Evolutionary conservation across 2,888 invertebrate species (phyloP).

Genomic region (Agrochola lota): DNA sequence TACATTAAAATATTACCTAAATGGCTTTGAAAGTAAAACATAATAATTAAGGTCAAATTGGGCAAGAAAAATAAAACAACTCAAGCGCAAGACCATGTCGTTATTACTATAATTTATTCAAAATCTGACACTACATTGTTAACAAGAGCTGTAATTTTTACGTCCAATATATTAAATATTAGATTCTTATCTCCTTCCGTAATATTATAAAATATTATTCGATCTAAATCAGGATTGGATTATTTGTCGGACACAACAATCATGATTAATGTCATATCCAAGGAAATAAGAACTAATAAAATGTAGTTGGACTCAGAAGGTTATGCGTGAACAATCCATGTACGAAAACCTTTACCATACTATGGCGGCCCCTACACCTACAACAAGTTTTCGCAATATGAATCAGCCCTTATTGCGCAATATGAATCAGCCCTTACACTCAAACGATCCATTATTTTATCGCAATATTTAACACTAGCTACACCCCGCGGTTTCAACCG

Average conservation of each 20-base stretch:
- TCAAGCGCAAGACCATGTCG: constrained; percentile 30
- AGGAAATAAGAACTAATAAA: constrained; percentile 39
- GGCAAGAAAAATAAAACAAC: constrained; percentile 42
- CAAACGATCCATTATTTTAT: too few species aligned
- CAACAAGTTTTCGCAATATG: too few species aligned
- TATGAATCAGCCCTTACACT: too few species aligned
- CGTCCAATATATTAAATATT: constrained; percentile 54
- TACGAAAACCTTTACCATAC: neutral
- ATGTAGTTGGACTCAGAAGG: constrained; percentile 4
- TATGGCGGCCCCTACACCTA: too few species aligned
- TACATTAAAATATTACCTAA: constrained; percentile 48
- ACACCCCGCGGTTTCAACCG: too few species aligned
- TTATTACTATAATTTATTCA: constrained; percentile 54
- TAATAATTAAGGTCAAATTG: constrained; percentile 57
- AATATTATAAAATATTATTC: constrained; percentile 58
- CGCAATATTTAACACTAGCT: too few species aligned
- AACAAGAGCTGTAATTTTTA: constrained; percentile 60
- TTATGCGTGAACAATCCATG: neutral
- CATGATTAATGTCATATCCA: constrained; percentile 65
- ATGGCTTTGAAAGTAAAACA: constrained; percentile 44
- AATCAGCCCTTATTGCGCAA: too few species aligned
- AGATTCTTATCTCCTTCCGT: constrained; percentile 67
- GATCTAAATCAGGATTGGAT: constrained; percentile 57
- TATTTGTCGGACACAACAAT: constrained; percentile 40
- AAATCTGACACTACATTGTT: constrained; percentile 53